Conservation (phyloP, 2,888 invertebrate species). For the Aporophyla nigra region DNA sequence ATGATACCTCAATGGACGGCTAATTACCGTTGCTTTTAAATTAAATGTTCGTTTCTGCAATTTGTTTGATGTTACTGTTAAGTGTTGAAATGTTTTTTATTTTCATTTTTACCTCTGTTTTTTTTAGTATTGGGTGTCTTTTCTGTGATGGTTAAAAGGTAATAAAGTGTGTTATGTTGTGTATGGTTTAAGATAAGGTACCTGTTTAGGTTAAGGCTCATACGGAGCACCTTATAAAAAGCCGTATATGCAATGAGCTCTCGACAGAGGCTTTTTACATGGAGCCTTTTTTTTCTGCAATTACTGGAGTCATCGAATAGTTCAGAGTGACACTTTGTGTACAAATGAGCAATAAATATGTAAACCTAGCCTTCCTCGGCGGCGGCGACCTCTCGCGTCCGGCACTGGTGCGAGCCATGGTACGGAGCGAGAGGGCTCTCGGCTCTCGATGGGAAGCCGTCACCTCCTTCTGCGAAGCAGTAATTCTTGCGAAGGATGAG, state of each 20-base stretch:
- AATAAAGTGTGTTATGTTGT: background rate
- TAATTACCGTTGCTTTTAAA: constrained; percentile 48
- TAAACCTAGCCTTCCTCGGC: too few relatives aligned
- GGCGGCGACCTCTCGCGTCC: too few relatives aligned
- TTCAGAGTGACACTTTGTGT: background rate
- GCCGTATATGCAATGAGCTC: background rate
- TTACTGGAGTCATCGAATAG: background rate
- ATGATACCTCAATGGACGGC: constrained; percentile 41
- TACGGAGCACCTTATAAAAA: background rate
- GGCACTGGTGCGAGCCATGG: too few relatives aligned
- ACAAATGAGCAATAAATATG: too few relatives aligned
- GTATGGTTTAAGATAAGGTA: background rate
- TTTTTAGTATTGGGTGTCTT: background rate
- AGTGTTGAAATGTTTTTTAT: background rate
- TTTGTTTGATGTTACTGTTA: constrained; percentile 34
- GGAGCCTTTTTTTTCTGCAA: too few relatives aligned
- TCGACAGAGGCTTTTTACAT: too few relatives aligned
- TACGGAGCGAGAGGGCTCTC: too few relatives aligned
- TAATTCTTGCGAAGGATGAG: too few relatives aligned
- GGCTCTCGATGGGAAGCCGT: too few relatives aligned
- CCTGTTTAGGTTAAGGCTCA: background rate
- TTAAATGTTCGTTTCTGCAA: constrained; percentile 36
- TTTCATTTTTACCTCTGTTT: background rate
- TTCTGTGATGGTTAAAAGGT: background rate
- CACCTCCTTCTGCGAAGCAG: too few relatives aligned